A percentile compares a stretch with the other conserved stretches of the same genome.
These are phyloP conservation scores for Sphaerodactylus townsendi DNA, from an alignment of 2,113 vertebrate genomes.

Conservation along the genomic window DNA sequence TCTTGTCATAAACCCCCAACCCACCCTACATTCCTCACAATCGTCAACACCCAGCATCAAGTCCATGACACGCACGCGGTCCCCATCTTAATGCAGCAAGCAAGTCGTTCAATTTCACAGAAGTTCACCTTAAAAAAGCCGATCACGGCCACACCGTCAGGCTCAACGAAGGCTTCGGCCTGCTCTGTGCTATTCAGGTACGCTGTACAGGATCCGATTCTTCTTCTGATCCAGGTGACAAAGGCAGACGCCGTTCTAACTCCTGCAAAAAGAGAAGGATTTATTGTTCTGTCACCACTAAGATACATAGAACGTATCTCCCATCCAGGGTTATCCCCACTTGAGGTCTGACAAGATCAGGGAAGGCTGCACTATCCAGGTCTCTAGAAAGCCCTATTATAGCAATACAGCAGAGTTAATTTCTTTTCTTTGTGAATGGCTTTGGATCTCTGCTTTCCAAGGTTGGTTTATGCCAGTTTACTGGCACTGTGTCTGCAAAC, in stretches of 20 bases:
- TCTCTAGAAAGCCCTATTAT: too few species aligned
- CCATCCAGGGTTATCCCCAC: too few species aligned
- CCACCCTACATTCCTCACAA: background rate
- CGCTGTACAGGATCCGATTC: constrained; percentile 78
- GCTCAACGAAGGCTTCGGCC: constrained; percentile 66
- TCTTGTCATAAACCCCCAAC: too few species aligned
- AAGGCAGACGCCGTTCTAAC: constrained; percentile 83
- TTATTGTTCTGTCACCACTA: too few species aligned
- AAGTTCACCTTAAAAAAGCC: constrained; percentile 89
- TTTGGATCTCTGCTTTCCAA: too few species aligned
- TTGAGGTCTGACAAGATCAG: too few species aligned
- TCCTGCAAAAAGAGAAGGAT: constrained; percentile 66
- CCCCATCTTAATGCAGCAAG: background rate
- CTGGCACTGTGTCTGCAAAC: too few species aligned
- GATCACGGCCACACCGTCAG: constrained; percentile 80
- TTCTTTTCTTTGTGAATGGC: too few species aligned
- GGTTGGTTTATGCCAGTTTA: too few species aligned
- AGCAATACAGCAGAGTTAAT: too few species aligned
- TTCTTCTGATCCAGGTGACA: constrained; percentile 87
- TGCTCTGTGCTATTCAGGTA: constrained; percentile 76
- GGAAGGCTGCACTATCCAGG: too few species aligned
- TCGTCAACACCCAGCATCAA: background rate
- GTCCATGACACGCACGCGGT: background rate
- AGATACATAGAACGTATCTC: too few species aligned
- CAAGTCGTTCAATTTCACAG: background rate